These are phyloP conservation scores for Neomicropteryx cornuta DNA, from an alignment of 1,140 invertebrate species.

Conservation along the genomic window DNA sequence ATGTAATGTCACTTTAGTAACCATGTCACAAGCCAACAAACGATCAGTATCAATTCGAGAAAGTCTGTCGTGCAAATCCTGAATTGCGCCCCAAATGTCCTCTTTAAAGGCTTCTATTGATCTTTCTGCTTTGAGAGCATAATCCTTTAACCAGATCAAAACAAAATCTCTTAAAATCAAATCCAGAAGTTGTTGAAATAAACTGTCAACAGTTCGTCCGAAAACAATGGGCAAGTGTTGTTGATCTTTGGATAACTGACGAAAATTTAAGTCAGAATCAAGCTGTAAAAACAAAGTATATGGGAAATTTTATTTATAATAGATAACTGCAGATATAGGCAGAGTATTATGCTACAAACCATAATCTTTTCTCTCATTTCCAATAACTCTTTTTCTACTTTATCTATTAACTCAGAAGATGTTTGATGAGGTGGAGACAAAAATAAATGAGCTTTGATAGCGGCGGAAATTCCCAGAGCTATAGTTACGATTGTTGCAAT, in stretches of 20 bases:
- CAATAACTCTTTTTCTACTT: constrained; percentile 31
- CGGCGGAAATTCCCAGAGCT: constrained; percentile 9
- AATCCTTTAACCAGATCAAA: constrained; percentile 57
- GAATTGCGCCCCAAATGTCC: constrained; percentile 70
- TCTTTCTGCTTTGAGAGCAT: constrained; percentile 46
- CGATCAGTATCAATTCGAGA: constrained; percentile 68
- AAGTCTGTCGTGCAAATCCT: constrained; percentile 62
- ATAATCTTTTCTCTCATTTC: constrained; percentile 27
- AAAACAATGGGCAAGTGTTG: constrained; percentile 57
- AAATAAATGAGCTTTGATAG: constrained; percentile 28
- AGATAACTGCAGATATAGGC: not conserved
- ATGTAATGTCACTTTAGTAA: constrained; percentile 68
- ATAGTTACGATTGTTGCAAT: constrained; percentile 10
- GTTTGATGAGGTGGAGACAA: constrained; percentile 37
- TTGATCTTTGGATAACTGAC: constrained; percentile 4
- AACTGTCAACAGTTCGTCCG: constrained; percentile 69
- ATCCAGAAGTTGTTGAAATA: constrained; percentile 73
- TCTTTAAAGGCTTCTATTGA: constrained; percentile 58
- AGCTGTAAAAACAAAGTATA: constrained; percentile 1
- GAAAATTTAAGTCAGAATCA: constrained; percentile 5
- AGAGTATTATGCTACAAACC: constrained; percentile 20
- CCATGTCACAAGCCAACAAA: constrained; percentile 70
- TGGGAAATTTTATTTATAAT: not conserved
- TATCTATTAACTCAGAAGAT: constrained; percentile 30
- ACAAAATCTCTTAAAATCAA: constrained; percentile 71